A percentile compares a stretch with the other conserved stretches of the same genome.
Evolutionary conservation across 1,140 invertebrate genomes (phyloP).

Genomic region (Oryctes rhinoceros): DNA sequence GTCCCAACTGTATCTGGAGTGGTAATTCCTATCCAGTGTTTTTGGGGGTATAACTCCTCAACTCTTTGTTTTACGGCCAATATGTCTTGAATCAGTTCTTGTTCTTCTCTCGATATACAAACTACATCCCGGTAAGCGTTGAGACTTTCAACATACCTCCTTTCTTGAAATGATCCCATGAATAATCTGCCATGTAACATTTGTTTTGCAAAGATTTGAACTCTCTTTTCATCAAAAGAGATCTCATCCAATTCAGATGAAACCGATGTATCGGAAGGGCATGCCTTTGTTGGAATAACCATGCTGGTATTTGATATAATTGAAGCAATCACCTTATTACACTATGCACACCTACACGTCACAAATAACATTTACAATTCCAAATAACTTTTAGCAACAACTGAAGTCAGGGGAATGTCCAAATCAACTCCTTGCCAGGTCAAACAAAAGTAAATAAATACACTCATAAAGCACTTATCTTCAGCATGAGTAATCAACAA

Average conservation of each 20-base stretch:
- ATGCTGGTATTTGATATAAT: background rate
- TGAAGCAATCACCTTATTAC: no score
- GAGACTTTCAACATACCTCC: constrained; percentile 42
- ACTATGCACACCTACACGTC: background rate
- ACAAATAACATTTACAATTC: background rate
- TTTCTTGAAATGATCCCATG: constrained; percentile 44
- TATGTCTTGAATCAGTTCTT: constrained; percentile 41
- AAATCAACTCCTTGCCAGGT: background rate
- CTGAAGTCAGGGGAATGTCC: background rate
- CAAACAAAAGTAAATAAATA: background rate
- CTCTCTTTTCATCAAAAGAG: constrained; percentile 14
- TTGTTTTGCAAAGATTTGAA: constrained; percentile 43
- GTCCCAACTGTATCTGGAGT: constrained; percentile 28
- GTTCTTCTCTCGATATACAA: constrained; percentile 38
- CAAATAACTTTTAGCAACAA: background rate
- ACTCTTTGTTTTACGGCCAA: constrained; percentile 40
- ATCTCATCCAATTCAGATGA: constrained; percentile 4
- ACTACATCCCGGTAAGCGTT: constrained; percentile 44
- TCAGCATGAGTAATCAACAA: no score
- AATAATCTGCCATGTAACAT: constrained; percentile 44
- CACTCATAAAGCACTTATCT: no score
- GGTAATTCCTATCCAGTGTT: constrained; percentile 44
- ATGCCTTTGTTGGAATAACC: background rate
- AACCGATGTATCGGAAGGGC: constrained; percentile 8
- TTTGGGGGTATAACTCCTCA: background rate